Evolutionary conservation across 2,888 invertebrate species (phyloP).

Genomic region (Mesoligia furuncula): DNA sequence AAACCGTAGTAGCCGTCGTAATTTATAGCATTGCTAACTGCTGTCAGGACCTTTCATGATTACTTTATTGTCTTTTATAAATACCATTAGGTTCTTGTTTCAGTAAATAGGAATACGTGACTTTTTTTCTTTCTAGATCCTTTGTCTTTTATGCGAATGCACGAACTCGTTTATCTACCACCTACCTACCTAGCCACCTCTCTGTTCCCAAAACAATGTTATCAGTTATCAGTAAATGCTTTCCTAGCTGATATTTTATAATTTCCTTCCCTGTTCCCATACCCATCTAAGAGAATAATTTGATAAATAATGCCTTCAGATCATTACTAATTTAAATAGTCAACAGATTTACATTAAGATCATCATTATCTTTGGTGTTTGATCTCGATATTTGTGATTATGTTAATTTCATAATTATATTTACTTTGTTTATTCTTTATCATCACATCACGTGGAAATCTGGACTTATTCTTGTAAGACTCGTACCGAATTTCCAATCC

Average conservation of each 20-base stretch:
- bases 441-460: background rate
- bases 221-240: background rate
- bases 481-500: background rate
- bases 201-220: background rate
- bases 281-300: background rate
- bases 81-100: conserved; percentile 21
- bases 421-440: background rate
- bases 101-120: background rate
- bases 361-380: background rate
- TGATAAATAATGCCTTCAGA: background rate
- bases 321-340: background rate
- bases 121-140: background rate
- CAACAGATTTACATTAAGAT: background rate
- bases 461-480: background rate
- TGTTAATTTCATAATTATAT: background rate
- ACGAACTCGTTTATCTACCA: background rate
- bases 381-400: background rate
- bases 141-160: background rate
- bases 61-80: background rate
- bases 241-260: background rate
- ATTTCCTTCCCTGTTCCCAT: background rate
- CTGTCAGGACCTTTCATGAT: conserved; percentile 35
- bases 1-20: conserved; percentile 5
- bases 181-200: too few species aligned
- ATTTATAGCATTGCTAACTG: conserved; percentile 26